phyloP scores from a whole-genome alignment of 1,140 invertebrate species.

The Papilio machaon region DNA sequence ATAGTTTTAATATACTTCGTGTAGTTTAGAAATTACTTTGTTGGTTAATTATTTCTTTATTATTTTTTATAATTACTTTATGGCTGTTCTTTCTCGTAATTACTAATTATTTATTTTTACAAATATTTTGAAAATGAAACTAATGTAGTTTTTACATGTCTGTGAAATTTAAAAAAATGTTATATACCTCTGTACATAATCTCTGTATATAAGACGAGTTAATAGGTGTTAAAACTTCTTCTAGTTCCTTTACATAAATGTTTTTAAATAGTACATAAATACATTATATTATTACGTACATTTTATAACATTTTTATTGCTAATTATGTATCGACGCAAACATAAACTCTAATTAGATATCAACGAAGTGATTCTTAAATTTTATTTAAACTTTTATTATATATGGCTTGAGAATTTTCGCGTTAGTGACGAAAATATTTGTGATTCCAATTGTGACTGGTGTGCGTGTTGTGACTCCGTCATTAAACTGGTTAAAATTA shows the following conservation, averaged over 20 bases:
- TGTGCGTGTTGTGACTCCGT: constrained; percentile 24
- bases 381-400: constrained; percentile 22
- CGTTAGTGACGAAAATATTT: constrained; percentile 15
- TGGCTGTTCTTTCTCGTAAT: background rate
- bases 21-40: background rate
- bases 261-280: too few species aligned
- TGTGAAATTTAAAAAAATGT: too few species aligned
- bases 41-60: background rate
- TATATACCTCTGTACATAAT: too few species aligned
- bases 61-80: background rate
- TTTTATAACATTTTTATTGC: background rate
- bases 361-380: background rate
- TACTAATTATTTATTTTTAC: background rate
- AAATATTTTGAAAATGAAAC: too few species aligned
- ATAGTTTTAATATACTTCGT: background rate
- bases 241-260: too few species aligned
- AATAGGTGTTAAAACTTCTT: too few species aligned
- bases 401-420: constrained; percentile 17
- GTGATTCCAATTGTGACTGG: background rate
- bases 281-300: background rate
- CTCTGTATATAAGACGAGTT: too few species aligned
- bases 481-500: constrained; percentile 37
- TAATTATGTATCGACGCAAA: background rate
- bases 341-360: constrained; percentile 13
- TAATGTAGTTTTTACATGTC: too few species aligned